Conservation (phyloP, 2,888 invertebrate genomes). For the Drosophila austrosaltans region DNA sequence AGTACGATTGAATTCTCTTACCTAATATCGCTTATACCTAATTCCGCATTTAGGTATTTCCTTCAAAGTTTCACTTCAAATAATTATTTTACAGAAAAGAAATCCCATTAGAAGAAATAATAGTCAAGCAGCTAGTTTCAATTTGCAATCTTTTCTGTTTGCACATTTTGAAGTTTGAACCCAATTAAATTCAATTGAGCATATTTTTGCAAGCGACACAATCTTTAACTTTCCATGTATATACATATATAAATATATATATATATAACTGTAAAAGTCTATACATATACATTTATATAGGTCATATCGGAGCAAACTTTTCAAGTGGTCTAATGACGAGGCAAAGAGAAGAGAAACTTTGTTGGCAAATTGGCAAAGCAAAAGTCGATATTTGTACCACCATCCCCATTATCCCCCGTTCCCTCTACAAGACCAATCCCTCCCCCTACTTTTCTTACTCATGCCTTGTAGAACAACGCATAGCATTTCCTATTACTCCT, state of each 20-base stretch:
- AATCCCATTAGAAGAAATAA: not conserved
- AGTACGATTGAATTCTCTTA: too few species aligned
- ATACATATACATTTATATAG: constrained; percentile 31
- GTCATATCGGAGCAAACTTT: constrained; percentile 52
- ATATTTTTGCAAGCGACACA: constrained; percentile 20
- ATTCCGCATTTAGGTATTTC: too few species aligned
- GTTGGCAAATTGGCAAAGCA: constrained; percentile 46
- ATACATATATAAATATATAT: not conserved
- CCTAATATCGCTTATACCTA: too few species aligned
- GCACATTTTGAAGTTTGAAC: constrained; percentile 10
- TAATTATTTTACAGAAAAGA: too few species aligned
- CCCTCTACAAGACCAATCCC: constrained; percentile 2
- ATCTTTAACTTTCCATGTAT: constrained; percentile 3
- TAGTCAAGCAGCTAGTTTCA: constrained; percentile 7
- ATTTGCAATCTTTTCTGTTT: constrained; percentile 8
- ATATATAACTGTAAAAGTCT: not conserved
- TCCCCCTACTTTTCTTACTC: constrained; percentile 10
- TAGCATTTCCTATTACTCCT: not conserved
- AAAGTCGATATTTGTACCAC: constrained; percentile 19
- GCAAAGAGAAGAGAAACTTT: constrained; percentile 32
- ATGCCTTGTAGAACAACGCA: not conserved
- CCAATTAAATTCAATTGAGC: constrained; percentile 76
- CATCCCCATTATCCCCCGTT: not conserved
- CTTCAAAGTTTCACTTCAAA: too few species aligned
- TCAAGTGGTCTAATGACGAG: constrained; percentile 66